Conservation (phyloP, 2,797 vertebrate genomes). For the Tamandua tetradactyla region DNA sequence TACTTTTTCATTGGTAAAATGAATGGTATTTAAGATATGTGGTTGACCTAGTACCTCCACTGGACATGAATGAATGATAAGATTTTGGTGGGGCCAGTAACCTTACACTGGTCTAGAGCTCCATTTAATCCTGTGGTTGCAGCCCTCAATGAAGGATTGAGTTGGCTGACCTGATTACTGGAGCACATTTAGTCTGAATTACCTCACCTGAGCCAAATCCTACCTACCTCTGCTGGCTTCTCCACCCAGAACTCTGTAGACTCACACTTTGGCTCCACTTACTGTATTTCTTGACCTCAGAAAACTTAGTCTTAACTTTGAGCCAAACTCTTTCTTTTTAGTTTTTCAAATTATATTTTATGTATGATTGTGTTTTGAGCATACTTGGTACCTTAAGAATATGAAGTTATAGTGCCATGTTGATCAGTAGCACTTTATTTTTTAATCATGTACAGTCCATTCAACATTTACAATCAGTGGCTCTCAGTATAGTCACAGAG, state of each 20-base stretch:
- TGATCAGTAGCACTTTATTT: neutral
- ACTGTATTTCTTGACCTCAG: neutral
- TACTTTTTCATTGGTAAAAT: conserved; percentile 46
- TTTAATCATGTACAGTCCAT: too few species aligned
- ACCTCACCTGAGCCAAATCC: fast-evolving
- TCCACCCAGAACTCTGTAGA: neutral
- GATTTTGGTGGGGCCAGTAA: neutral
- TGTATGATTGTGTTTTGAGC: neutral
- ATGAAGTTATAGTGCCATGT: conserved; percentile 37
- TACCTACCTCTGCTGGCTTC: neutral
- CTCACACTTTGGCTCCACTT: neutral
- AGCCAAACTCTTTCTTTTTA: neutral
- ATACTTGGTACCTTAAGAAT: conserved; percentile 21
- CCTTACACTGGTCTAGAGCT: neutral
- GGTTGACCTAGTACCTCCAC: conserved; percentile 4
- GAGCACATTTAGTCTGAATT: neutral
- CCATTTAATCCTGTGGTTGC: neutral
- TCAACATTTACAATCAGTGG: too few species aligned
- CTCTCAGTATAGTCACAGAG: too few species aligned
- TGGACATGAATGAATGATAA: neutral
- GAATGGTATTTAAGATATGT: conserved; percentile 21
- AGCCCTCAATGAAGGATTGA: neutral
- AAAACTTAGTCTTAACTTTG: neutral
- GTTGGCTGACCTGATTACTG: neutral
- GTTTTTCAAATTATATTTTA: conserved; percentile 26